A percentile compares a stretch with the other conserved stretches of the same genome.
These are phyloP conservation scores for Fratercula arctica DNA, from an alignment of 2,797 vertebrate genomes.

Conservation along the genomic window DNA sequence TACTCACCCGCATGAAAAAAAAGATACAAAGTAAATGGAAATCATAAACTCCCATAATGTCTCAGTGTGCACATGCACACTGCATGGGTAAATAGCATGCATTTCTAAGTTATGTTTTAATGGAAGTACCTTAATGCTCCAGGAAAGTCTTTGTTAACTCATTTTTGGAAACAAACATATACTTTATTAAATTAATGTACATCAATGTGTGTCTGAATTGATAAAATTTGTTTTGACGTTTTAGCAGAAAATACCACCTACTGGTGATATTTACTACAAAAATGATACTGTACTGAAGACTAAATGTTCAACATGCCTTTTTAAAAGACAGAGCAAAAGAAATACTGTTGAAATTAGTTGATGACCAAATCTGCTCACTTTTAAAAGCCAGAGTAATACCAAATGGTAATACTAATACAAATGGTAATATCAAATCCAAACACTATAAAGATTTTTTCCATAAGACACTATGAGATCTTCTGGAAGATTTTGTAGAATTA, in stretches of 20 bases:
- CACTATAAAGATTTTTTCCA: neutral
- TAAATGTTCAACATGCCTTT: neutral
- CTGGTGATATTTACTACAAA: neutral
- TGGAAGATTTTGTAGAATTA: neutral
- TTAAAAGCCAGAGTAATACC: neutral
- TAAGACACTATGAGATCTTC: neutral
- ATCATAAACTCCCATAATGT: neutral
- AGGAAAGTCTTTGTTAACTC: neutral
- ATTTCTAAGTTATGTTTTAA: neutral
- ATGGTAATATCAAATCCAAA: neutral
- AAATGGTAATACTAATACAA: neutral
- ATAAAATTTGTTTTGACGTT: neutral
- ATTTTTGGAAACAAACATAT: neutral
- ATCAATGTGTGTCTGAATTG: neutral
- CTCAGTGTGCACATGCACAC: neutral
- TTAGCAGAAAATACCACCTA: neutral
- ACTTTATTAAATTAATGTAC: neutral
- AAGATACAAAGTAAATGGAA: neutral
- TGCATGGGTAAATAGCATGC: neutral
- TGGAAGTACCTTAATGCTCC: neutral
- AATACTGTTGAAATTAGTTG: neutral
- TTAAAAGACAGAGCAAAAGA: neutral
- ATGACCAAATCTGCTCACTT: neutral
- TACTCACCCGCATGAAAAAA: slow-evolving; percentile 5
- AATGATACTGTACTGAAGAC: neutral